A percentile compares a stretch with the other conserved stretches of the same genome.
phyloP scores from a whole-genome alignment of 2,797 vertebrate genomes.

The Alauda arvensis region DNA sequence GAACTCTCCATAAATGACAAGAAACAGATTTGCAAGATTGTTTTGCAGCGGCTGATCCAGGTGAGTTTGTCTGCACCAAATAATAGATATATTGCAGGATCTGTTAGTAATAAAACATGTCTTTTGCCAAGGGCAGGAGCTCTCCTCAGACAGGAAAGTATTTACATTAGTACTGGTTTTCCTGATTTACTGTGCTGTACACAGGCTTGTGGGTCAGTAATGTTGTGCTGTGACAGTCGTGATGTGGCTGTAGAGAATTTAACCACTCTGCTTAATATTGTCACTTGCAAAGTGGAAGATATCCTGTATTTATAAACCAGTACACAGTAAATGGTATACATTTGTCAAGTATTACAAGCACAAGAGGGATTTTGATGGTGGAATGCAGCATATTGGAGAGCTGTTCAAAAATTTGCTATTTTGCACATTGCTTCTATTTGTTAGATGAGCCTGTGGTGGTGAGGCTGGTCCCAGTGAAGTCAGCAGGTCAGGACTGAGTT shows the following conservation, averaged over 20 bases:
- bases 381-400: not conserved
- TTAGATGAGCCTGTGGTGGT: not conserved
- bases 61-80: conserved; percentile 62
- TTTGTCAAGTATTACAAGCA: not conserved
- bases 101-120: not conserved
- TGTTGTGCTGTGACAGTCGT: not conserved
- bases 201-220: not conserved
- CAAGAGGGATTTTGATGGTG: not conserved
- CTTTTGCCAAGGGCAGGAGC: not conserved
- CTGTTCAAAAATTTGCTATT: not conserved
- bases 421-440: fast-evolving
- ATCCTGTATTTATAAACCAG: not conserved
- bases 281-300: not conserved
- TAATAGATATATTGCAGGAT: not conserved
- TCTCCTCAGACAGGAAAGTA: not conserved
- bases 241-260: not conserved
- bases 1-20: conserved; percentile 83
- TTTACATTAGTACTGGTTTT: not conserved
- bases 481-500: not conserved
- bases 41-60: conserved; percentile 89
- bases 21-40: conserved; percentile 88
- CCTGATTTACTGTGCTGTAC: not conserved
- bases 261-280: not conserved
- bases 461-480: not conserved
- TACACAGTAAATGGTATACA: not conserved